These are phyloP conservation scores for Ganaspis sp. DNA, from an alignment of 1,140 invertebrate species.

Conservation along the genomic window DNA sequence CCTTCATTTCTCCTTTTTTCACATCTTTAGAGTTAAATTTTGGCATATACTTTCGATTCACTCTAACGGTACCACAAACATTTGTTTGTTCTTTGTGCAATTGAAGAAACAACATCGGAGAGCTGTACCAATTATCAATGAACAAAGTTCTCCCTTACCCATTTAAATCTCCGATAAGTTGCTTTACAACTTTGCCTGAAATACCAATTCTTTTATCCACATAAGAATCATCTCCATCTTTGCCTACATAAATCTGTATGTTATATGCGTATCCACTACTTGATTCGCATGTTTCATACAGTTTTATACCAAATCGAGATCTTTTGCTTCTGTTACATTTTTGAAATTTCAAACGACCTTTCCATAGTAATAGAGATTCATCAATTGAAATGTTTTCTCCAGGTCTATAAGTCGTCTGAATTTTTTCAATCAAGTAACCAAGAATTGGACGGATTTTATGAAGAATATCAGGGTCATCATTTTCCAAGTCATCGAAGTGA, in stretches of 20 bases:
- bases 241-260: neutral
- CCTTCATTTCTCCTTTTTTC: conserved; percentile 34
- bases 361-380: conserved; percentile 57
- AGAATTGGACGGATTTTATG: conserved; percentile 47
- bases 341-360: conserved; percentile 57
- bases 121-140: neutral
- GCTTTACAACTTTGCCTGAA: neutral
- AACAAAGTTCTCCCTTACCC: neutral
- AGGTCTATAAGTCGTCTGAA: conserved; percentile 40
- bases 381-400: conserved; percentile 53
- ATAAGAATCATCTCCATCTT: neutral
- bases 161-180: neutral
- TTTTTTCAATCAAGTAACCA: conserved; percentile 46
- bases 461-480: conserved; percentile 32
- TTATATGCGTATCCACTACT: neutral
- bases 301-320: conserved; percentile 58
- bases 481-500: conserved; percentile 49
- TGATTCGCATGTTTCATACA: conserved; percentile 54
- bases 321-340: conserved; percentile 61
- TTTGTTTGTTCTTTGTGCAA: neutral
- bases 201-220: neutral
- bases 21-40: conserved; percentile 32
- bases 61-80: neutral
- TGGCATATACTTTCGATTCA: conserved; percentile 51
- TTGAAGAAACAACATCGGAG: neutral